Base-by-base conservation (phyloP, 1,140 invertebrate genomes). In the Rhysida immarginata region DNA sequence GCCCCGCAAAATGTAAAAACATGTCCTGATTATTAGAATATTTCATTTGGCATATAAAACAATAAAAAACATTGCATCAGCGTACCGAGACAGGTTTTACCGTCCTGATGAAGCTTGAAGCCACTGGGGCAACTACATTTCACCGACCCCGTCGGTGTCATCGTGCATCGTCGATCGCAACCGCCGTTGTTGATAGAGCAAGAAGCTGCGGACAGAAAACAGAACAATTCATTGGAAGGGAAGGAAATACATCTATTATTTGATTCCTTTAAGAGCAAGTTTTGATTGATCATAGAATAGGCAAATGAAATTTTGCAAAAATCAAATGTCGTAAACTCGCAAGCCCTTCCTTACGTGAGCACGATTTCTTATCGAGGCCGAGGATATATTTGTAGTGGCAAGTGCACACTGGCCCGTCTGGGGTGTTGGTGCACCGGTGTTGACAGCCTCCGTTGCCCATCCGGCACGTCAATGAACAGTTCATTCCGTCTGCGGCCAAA, bases 391-490 rank as follows among this genome's bases (percentile, higher is more conserved):
- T 59, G 26, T 53, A 29, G n/a, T 46, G 49, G 44, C 61, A 62
- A 35, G 26, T 58, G 41, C 61, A 62, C 14, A 54, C 29, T 2
- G 60, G 58, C 16, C 59, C 62, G 44, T 61, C 63, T 14, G 48
- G 42, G n/a, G 58, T 59, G 27, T 61, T 62, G 2, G 44, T 55
- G 52, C 63, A 65, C 2, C 56, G 44, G 25, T 64, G 62, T 18
- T 49, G 43, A 54, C 61, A 60, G 5, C 59, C 61, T 27, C 60
- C 59, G 55, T 57, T 58, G 29, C 53, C 26, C 11, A 49, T 76
- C n/a, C 72, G 62, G 66, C 84, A 87, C 18, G 59, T 55, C 35
- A 61, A 63, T 54, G 63, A 62, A 53, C 66, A 68, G 25, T 61
- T 68, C 24, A 62, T 58, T 29, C 60, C 60, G 52, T 68, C 67